Base-by-base conservation (phyloP, 2,888 invertebrate species). In the Tryphoninae sp. region DNA sequence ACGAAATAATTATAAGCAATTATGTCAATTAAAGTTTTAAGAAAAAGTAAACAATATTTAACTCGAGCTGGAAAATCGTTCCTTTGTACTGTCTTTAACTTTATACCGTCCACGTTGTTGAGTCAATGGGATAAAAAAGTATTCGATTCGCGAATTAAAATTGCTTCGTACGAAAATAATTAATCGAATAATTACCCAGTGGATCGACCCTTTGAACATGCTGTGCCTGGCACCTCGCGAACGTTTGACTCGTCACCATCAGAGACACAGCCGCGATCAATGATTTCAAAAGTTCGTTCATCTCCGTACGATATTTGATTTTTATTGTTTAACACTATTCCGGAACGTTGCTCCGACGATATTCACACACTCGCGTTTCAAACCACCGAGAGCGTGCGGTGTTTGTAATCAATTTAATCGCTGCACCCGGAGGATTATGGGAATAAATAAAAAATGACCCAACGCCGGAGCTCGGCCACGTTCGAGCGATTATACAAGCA, bases 141-240 rank as follows among this genome's bases (percentile, higher is more conserved):
- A 33, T 33, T 4, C 33, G 33, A 1, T 6, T 33, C 4, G 6
- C 7, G 6, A 33, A 33, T 4, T 33, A 33, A 33, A 33, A 33
- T 33, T 33, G 6, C 33, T 33, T 33, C 33, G 33, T 45, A 64
- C 33, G 40, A 33, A 68, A 22, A 59, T 45, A 42, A 72, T 23
- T 19, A 42, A 42, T 7, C 6, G 61, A 26, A 69, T 78, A 78
- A 65, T 78, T 78, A 71, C 78, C 78, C 78, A 78, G 23, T 62
- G 78, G 77, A 78, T 71, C 78, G n/a, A 72, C 59, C 16, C 78
- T 72, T 65, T 72, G 78, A 65, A 61, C 58, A 67, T 65, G 72
- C 49, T 78, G 78, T 23, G 59, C 58, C 22, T 19, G 19, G 11
- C 72, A 72, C 23, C 51, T 58, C 40, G 22, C 16, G 33, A 40